These are phyloP conservation scores for Ochropleura leucogaster DNA, from an alignment of 2,888 invertebrate genomes.

Conservation along the genomic window DNA sequence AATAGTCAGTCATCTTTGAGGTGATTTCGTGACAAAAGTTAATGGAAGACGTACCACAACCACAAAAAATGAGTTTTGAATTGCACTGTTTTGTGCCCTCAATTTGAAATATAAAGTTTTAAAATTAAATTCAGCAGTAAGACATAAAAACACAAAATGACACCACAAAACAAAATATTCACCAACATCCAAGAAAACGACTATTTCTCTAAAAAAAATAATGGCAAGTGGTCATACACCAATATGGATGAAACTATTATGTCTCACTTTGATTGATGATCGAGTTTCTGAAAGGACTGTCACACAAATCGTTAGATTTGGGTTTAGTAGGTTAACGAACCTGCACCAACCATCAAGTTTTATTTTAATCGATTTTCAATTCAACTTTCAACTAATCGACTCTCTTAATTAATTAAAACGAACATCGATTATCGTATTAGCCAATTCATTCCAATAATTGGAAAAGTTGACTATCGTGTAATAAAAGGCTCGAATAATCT, in stretches of 20 bases:
- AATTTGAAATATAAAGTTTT: neutral
- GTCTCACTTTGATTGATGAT: slow-evolving; percentile 16
- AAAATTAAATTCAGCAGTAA: slow-evolving; percentile 33
- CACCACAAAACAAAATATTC: slow-evolving; percentile 27
- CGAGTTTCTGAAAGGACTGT: slow-evolving; percentile 20
- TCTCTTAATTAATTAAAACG: neutral
- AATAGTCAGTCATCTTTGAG: neutral
- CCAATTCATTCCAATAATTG: neutral
- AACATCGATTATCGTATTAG: neutral
- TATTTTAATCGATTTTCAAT: slow-evolving; percentile 55
- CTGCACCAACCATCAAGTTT: slow-evolving; percentile 56
- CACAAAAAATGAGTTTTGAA: neutral
- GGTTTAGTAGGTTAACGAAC: slow-evolving; percentile 56
- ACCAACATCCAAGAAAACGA: slow-evolving; percentile 20
- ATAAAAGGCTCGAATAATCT: neutral
- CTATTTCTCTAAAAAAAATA: neutral
- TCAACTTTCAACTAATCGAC: slow-evolving; percentile 5
- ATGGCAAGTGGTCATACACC: neutral
- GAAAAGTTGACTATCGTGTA: neutral
- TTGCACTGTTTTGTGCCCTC: neutral
- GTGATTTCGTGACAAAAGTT: neutral
- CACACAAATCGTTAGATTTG: slow-evolving; percentile 16
- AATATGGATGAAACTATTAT: slow-evolving; percentile 14
- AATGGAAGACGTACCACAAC: neutral
- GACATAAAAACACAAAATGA: slow-evolving; percentile 39